Base-by-base conservation (phyloP, 2,888 invertebrate species). In the Agonopterix alstromeriana region DNA sequence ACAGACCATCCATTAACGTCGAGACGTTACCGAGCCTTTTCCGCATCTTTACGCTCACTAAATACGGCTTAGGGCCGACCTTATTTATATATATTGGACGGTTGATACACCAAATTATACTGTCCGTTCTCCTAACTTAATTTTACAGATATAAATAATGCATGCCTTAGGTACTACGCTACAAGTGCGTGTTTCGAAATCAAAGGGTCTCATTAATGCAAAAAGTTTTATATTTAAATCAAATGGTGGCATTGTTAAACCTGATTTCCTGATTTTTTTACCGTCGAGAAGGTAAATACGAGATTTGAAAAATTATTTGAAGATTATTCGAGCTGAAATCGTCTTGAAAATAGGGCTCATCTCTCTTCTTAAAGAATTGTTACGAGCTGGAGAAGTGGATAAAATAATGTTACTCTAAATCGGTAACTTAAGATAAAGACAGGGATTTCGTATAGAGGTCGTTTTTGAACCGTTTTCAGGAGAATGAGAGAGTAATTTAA, bases 1-100 rank as follows among this genome's bases (percentile, higher is more conserved):
- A 75, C 64, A 72, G 60, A 65, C 73, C 78, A 81, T 81, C 77
- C 73, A 82, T 84, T 84, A 80, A 70, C 67, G 72, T 67, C 67
- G 68, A 67, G 70, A 70, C 65, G 70, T 70, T 66, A 65, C 63
- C 63, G 70, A 68, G 65, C 69, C 67, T 75, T 75, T 77, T 77
- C 74, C 77, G 69, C 69, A 60, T 78, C 73, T 75, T 79, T 76
- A 67, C 70, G 60, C 69, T 61, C 65, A 68, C 81, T 79, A 79
- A 82, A 82, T 75, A 76, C 70, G 59, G 63, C 63, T 70, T 65
- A 68, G 63, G 60, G 61, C 61, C 56, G 47, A 58, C 67, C 67
- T 73, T 70, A 73, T 70, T 70, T 68, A 68, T 65, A 68, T 67
- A 67, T 65, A 69, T 70, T 70, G 70, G 66, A 63, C 54, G 61